These are phyloP conservation scores for Saturnia pavonia DNA, from an alignment of 2,888 invertebrate genomes.

Conservation along the genomic window DNA sequence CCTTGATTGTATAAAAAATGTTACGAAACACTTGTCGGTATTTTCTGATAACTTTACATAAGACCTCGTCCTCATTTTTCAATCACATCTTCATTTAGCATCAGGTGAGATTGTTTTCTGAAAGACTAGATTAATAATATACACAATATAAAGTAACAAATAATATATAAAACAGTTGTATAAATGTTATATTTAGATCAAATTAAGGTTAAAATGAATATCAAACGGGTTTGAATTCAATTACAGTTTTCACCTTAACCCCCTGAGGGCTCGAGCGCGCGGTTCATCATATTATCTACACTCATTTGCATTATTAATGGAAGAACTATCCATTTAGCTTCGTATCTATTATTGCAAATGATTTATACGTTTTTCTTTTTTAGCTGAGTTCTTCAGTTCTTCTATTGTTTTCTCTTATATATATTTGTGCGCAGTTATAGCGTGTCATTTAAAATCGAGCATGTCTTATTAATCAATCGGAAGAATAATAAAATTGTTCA, in stretches of 20 bases:
- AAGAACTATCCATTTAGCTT: neutral
- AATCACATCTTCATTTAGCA: neutral
- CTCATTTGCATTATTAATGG: neutral
- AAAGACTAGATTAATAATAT: no score
- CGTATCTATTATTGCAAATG: neutral
- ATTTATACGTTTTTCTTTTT: neutral
- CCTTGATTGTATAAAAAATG: neutral
- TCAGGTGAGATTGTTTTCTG: neutral
- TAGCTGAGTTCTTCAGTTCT: neutral
- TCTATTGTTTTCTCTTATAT: neutral
- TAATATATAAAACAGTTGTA: neutral
- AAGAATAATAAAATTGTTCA: no score
- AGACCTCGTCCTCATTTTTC: neutral
- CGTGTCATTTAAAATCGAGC: neutral
- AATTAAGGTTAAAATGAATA: neutral
- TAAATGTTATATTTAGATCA: neutral
- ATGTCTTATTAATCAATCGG: neutral
- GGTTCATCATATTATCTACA: neutral
- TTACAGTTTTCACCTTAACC: constrained; percentile 11
- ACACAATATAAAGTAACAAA: neutral
- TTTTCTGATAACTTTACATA: neutral
- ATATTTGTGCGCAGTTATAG: no score
- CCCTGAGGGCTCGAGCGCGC: neutral
- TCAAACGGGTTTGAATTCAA: constrained; percentile 2
- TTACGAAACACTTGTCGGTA: neutral